Conservation (phyloP, 1,140 invertebrate species). For the Drosophila quadrilineata region DNA sequence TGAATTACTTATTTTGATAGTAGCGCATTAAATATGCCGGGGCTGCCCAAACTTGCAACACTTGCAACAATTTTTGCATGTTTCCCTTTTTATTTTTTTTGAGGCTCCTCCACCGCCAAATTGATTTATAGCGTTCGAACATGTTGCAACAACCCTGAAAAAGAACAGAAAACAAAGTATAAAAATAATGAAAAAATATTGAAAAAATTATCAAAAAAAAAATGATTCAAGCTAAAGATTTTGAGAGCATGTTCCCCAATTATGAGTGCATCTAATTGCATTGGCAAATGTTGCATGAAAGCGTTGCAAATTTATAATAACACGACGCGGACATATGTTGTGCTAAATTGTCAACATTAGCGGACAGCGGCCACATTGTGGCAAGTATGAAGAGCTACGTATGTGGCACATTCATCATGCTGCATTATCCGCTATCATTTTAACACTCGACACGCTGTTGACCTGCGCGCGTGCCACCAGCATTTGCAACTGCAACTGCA, state of each 20-base stretch:
- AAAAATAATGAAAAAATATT: conserved; percentile 1
- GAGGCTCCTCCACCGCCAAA: conserved; percentile 47
- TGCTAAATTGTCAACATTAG: conserved; percentile 78
- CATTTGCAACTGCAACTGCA: conserved; percentile 13
- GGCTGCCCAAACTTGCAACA: background rate
- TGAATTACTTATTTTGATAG: background rate
- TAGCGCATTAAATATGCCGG: conserved; percentile 36
- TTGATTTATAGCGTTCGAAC: conserved; percentile 77
- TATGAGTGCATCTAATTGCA: conserved; percentile 73
- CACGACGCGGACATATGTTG: conserved; percentile 64
- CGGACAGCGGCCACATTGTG: background rate
- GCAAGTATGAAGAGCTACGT: conserved; percentile 13
- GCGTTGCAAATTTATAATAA: conserved; percentile 67
- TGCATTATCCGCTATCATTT: conserved; percentile 54
- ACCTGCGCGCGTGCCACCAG: conserved; percentile 59
- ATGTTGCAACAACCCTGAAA: conserved; percentile 40
- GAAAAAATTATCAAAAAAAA: conserved; percentile 1
- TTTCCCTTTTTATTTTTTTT: conserved; percentile 54
- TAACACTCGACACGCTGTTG: conserved; percentile 68
- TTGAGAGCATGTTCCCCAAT: conserved; percentile 58
- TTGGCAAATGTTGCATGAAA: conserved; percentile 64
- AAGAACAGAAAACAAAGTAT: conserved; percentile 24
- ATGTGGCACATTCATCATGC: conserved; percentile 36
- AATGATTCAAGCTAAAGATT: conserved; percentile 21
- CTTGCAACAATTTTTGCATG: conserved; percentile 39